Base-by-base conservation (phyloP, 2,113 vertebrate species). In the Bufo bufo region DNA sequence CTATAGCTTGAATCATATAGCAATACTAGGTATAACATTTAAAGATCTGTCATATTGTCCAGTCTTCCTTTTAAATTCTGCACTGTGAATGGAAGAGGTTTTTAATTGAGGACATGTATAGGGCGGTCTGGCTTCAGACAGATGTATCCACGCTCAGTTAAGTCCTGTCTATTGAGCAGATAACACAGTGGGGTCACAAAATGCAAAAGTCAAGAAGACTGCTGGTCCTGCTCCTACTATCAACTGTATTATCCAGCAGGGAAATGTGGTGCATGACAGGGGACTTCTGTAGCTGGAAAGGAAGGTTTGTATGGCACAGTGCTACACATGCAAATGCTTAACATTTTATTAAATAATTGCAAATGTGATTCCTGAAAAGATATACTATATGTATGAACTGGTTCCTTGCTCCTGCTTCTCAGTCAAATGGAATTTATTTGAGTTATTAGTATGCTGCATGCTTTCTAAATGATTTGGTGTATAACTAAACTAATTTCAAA, bases 271-370 rank as follows among this genome's bases (percentile, higher is more conserved):
- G 63, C 19, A 71, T 71, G 63, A 59, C 85, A 12, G 85, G 20
- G 20, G 85, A 86, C 23, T 66, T 90, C 79, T 96, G 96, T 93
- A 95, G 94, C 94, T 96, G 96, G 95, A 94, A 92, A 74, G 96
- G 96, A 87, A 96, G 95, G 96, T 96, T 90, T 92, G n/a, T 79
- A 33, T 33, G 33, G 33, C 33, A 79, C 23, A 54, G 6, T 58
- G 52, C n/a, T 33, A 14, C 6, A 58, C 3, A 63, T 59, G 11
- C 1, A 54, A 54, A 11, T 54, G 52, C 52, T 7, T 54, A 33
- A 33, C 33, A 33, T 33, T 33, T 33, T 33, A 33, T 33, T 33
- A 33, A 33, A 33, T 33, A 23, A 56, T 50, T 79, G 16, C 12
- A n/a, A 9, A 9, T 65, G 63, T n/a, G 63, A 65, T n/a, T 1